A percentile compares a stretch with the other conserved stretches of the same genome.
Evolutionary conservation across 2,113 vertebrate genomes (phyloP).

Genomic region (Nibea albiflora): DNA sequence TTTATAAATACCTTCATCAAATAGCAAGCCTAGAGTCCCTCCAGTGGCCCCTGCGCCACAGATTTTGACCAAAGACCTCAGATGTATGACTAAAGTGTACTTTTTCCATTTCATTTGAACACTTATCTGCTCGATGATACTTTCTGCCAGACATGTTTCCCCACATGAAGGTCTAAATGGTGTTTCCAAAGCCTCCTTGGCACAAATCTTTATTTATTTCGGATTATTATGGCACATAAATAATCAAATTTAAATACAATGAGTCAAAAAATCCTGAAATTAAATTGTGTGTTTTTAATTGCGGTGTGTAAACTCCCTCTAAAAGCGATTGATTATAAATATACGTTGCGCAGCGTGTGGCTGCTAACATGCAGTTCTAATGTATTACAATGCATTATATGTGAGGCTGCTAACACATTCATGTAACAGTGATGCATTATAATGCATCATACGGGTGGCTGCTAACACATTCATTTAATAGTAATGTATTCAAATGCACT

Average conservation of each 20-base stretch:
- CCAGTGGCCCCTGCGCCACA: not conserved
- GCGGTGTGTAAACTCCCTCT: not conserved
- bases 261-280: not conserved
- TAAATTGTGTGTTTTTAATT: not conserved
- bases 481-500: no score
- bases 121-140: not conserved
- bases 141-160: not conserved
- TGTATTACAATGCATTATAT: not conserved
- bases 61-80: not conserved
- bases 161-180: not conserved
- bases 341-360: not conserved
- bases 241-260: not conserved
- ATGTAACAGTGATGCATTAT: not conserved
- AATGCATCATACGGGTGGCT: not conserved
- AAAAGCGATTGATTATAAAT: no score
- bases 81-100: not conserved
- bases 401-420: not conserved
- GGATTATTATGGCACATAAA: not conserved
- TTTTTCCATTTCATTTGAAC: not conserved
- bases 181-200: not conserved
- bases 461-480: not conserved
- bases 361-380: not conserved
- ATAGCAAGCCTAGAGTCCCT: no score
- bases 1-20: no score
- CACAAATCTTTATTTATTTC: not conserved